Conservation (phyloP, 2,797 vertebrate genomes). For the Triplophysa yarkandensis region DNA sequence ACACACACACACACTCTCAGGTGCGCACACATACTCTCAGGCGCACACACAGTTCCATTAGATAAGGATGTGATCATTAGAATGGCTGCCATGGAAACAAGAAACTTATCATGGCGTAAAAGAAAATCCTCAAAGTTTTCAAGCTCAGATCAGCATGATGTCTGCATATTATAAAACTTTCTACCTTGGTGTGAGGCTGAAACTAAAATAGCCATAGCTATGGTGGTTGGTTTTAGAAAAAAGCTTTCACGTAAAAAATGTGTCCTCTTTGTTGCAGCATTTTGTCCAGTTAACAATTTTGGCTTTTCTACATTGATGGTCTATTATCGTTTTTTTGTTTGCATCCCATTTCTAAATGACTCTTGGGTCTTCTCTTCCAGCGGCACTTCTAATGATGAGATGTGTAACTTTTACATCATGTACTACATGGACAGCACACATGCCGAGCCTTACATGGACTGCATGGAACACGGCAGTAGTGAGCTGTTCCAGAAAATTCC, state of each 20-base stretch:
- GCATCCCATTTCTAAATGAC: too few species aligned
- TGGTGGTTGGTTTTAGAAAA: not conserved
- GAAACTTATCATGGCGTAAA: not conserved
- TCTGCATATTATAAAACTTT: not conserved
- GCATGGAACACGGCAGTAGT: conserved; percentile 79
- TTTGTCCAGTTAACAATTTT: too few species aligned
- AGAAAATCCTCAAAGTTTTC: not conserved
- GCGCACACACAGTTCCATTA: conserved; percentile 44
- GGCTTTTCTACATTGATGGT: too few species aligned
- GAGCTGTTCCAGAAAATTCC: conserved; percentile 87
- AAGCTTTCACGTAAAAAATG: not conserved
- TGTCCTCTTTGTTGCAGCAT: too few species aligned
- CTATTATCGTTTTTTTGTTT: too few species aligned
- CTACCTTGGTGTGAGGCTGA: not conserved
- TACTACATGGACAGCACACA: conserved; percentile 95
- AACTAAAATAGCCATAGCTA: not conserved
- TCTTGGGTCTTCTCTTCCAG: conserved; percentile 66
- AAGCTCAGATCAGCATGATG: not conserved
- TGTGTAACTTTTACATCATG: conserved; percentile 99
- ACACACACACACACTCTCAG: conserved; percentile 43
- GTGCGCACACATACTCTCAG: conserved; percentile 40
- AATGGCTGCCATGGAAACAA: conserved; percentile 34
- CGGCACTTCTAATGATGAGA: conserved; percentile 90
- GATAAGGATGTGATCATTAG: conserved; percentile 44
- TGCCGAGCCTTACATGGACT: conserved; percentile 88